phyloP scores from a whole-genome alignment of 2,113 vertebrate genomes.

The Polypterus bichir region DNA sequence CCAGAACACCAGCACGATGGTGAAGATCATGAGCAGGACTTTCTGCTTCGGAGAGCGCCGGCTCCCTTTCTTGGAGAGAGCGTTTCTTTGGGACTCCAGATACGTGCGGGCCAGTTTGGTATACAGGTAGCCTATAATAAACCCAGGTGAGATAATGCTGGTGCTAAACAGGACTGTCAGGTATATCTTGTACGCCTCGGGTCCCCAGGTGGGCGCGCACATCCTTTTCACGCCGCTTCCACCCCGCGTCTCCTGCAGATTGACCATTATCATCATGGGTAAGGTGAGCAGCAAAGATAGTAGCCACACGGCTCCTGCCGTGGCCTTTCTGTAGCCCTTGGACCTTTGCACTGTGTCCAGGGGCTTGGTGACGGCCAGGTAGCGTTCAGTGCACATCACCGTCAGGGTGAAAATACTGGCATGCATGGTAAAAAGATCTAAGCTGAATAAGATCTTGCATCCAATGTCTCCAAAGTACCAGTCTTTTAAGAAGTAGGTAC shows the following conservation, averaged over 20 bases:
- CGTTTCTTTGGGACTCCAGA: slow-evolving; percentile 62
- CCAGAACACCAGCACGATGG: slow-evolving; percentile 83
- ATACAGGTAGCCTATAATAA: slow-evolving; percentile 77
- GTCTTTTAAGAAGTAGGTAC: slow-evolving; percentile 81
- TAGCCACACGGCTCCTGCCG: slow-evolving; percentile 66
- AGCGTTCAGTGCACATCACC: slow-evolving; percentile 80
- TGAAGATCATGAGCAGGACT: slow-evolving; percentile 77
- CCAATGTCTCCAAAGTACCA: slow-evolving; percentile 85
- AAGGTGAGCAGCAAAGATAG: slow-evolving; percentile 65
- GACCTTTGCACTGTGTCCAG: slow-evolving; percentile 67
- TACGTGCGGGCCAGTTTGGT: slow-evolving; percentile 68
- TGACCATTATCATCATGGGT: slow-evolving; percentile 83
- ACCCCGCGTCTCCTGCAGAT: slow-evolving; percentile 48
- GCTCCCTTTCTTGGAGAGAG: slow-evolving; percentile 48
- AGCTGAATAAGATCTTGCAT: slow-evolving; percentile 72
- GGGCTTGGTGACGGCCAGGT: slow-evolving; percentile 77
- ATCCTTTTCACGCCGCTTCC: slow-evolving; percentile 65
- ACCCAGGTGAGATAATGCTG: slow-evolving; percentile 79
- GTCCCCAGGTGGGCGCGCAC: slow-evolving; percentile 70
- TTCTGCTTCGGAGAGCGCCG: slow-evolving; percentile 64
- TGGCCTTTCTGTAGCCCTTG: slow-evolving; percentile 62
- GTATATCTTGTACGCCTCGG: slow-evolving; percentile 65
- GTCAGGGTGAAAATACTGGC: slow-evolving; percentile 89
- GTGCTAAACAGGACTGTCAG: slow-evolving; percentile 76
- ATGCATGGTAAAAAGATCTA: slow-evolving; percentile 86